Percentiles rank a stretch among this genome's conserved stretches.
phyloP scores from a whole-genome alignment of 1,140 invertebrate species.

The Apis laboriosa region DNA sequence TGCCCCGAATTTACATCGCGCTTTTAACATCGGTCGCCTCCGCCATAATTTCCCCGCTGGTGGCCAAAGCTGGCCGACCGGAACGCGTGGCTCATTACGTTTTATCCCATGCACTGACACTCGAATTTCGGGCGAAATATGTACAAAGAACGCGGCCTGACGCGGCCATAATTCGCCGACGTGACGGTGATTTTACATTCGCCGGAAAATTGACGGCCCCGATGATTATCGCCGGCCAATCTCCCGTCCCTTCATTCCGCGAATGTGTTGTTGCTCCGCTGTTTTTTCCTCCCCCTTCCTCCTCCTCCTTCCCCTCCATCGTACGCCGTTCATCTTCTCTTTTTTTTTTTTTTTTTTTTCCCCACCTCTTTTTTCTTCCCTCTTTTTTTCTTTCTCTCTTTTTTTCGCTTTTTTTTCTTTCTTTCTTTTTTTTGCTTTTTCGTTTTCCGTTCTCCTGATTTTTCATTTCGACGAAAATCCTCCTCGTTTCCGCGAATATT shows the following conservation, averaged over 20 bases:
- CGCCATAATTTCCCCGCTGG: slow-evolving; percentile 57
- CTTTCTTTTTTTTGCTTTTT: background rate
- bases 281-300: slow-evolving; percentile 7
- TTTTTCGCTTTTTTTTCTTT: background rate
- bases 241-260: slow-evolving; percentile 7
- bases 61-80: slow-evolving; percentile 47
- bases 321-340: background rate
- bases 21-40: slow-evolving; percentile 66
- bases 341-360: background rate
- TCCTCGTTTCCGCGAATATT: slow-evolving; percentile 27
- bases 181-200: slow-evolving; percentile 57
- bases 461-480: slow-evolving; percentile 17
- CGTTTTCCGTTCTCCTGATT: background rate
- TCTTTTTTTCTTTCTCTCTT: too few species aligned
- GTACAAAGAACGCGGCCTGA: slow-evolving; percentile 57
- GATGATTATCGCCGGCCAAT: slow-evolving; percentile 44
- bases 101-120: slow-evolving; percentile 56
- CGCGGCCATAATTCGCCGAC: slow-evolving; percentile 54
- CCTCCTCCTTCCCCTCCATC: background rate
- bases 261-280: background rate
- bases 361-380: background rate
- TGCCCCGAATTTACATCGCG: slow-evolving; percentile 65
- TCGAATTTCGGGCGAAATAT: slow-evolving; percentile 58
- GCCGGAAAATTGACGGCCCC: slow-evolving; percentile 53
- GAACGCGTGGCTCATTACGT: slow-evolving; percentile 58